These are phyloP conservation scores for Karalla daura DNA, from an alignment of 2,797 vertebrate species.

Conservation along the genomic window DNA sequence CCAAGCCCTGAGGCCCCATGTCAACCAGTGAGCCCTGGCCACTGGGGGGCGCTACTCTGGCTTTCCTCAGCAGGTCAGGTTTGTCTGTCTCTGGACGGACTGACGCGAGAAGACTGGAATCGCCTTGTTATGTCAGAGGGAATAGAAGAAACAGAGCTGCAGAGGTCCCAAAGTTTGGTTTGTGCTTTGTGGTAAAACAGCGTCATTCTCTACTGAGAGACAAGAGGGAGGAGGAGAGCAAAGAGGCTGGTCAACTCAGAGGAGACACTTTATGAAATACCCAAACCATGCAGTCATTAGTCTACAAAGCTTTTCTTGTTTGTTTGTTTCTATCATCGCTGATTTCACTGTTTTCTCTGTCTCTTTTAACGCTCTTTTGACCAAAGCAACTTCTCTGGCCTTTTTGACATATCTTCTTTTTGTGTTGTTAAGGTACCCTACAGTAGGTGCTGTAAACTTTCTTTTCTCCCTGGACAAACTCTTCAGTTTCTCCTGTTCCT, in stretches of 20 bases:
- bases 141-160: constrained; percentile 1
- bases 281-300: constrained; percentile 11
- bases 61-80: background rate
- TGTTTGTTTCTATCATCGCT: constrained; percentile 26
- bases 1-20: constrained; percentile 88
- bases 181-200: constrained; percentile 8
- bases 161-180: constrained; percentile 22
- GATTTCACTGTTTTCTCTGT: constrained; percentile 25
- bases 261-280: constrained; percentile 14
- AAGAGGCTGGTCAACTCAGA: constrained; percentile 10
- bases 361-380: constrained; percentile 14
- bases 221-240: constrained; percentile 5
- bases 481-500: constrained; percentile 43
- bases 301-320: constrained; percentile 36
- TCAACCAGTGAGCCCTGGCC: constrained; percentile 71
- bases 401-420: constrained; percentile 56
- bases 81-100: constrained; percentile 20
- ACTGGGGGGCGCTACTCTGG: constrained; percentile 33
- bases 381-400: constrained; percentile 16
- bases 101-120: constrained; percentile 19
- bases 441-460: constrained; percentile 21
- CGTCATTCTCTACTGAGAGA: constrained; percentile 13
- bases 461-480: constrained; percentile 41
- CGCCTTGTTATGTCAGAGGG: background rate
- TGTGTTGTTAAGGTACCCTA: constrained; percentile 36